phyloP scores from a whole-genome alignment of 2,888 invertebrate genomes.

The Catocala fraxini region DNA sequence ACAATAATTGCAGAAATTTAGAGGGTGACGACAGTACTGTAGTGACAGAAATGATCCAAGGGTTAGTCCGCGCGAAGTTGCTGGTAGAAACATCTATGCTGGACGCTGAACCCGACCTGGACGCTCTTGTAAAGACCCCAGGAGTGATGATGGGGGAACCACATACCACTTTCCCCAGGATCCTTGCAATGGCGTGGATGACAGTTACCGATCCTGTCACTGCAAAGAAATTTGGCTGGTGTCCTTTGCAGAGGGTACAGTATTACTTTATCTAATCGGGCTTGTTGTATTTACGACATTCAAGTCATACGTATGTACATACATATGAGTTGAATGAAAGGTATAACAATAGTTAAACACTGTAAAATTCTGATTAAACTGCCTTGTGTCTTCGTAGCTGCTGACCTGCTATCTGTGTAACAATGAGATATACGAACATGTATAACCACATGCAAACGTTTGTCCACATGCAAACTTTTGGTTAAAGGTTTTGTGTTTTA shows the following conservation, averaged over 20 bases:
- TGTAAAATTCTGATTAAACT: too few species aligned
- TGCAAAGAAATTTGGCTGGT: conserved; percentile 72
- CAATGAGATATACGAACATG: too few species aligned
- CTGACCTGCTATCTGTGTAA: too few species aligned
- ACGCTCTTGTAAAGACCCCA: conserved; percentile 72
- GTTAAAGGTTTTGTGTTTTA: too few species aligned
- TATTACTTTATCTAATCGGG: neutral
- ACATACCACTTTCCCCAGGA: conserved; percentile 73
- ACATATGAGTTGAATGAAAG: too few species aligned
- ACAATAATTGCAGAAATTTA: conserved; percentile 60
- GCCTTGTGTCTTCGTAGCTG: too few species aligned
- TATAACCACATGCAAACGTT: too few species aligned
- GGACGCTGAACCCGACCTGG: conserved; percentile 74
- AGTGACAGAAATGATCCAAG: conserved; percentile 66
- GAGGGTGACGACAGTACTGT: conserved; percentile 75
- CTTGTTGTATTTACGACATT: too few species aligned
- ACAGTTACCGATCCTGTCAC: conserved; percentile 68
- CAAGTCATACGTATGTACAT: too few species aligned
- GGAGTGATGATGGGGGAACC: conserved; percentile 76
- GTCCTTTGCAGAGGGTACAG: conserved; percentile 67
- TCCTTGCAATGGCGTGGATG: conserved; percentile 74
- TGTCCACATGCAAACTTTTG: too few species aligned
- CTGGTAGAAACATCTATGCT: conserved; percentile 71
- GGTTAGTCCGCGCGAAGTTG: conserved; percentile 65
- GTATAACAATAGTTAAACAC: too few species aligned